These are phyloP conservation scores for Lepisosteus oculatus DNA, from an alignment of 2,113 vertebrate genomes.

Conservation along the genomic window DNA sequence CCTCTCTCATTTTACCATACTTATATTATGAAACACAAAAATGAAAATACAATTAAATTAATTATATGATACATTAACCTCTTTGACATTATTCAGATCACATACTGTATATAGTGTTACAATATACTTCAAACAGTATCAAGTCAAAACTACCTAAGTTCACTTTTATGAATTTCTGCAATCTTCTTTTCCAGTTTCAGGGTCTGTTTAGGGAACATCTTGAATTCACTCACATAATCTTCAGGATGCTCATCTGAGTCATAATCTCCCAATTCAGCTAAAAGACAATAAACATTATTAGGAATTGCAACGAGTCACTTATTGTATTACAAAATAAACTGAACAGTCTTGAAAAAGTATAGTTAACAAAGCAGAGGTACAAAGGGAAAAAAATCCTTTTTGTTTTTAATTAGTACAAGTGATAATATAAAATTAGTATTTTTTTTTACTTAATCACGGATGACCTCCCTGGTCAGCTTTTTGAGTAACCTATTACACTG, in stretches of 20 bases:
- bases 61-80: too few species aligned
- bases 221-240: conserved; percentile 91
- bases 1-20: too few species aligned
- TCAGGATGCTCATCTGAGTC: conserved; percentile 89
- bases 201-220: conserved; percentile 94
- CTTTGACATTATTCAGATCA: too few species aligned
- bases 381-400: background rate
- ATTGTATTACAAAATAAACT: conserved; percentile 49
- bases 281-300: conserved; percentile 24
- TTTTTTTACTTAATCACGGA: background rate
- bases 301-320: background rate
- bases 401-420: conserved; percentile 5
- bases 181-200: conserved; percentile 95
- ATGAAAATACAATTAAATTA: too few species aligned
- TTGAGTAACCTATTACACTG: background rate
- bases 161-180: conserved; percentile 89
- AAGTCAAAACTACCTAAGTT: conserved; percentile 77
- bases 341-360: background rate
- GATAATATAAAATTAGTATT: background rate
- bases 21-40: too few species aligned
- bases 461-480: background rate
- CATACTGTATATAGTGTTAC: too few species aligned
- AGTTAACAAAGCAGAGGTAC: background rate
- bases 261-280: conserved; percentile 93
- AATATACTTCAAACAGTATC: too few species aligned